Percentiles rank a stretch among this genome's conserved stretches.
These are phyloP conservation scores for Nemoura dubitans DNA, from an alignment of 2,888 invertebrate species.

Conservation along the genomic window DNA sequence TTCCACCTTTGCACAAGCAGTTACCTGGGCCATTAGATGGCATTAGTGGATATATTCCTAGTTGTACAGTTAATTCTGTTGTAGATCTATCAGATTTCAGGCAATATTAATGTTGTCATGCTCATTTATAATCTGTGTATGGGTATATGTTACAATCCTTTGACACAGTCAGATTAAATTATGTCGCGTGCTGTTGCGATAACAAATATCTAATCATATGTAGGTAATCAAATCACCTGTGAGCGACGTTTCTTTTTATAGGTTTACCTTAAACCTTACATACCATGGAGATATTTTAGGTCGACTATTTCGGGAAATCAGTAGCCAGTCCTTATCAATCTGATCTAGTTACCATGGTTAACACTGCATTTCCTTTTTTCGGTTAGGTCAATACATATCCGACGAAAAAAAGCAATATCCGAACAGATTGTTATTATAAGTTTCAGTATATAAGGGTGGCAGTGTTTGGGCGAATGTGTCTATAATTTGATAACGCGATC, in stretches of 20 bases:
- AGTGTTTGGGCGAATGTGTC: neutral
- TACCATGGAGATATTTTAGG: neutral
- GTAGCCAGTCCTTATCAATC: neutral
- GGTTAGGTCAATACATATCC: neutral
- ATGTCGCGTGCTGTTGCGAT: neutral
- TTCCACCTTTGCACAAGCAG: too few species aligned
- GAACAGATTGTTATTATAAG: neutral
- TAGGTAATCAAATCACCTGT: too few species aligned
- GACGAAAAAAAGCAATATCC: neutral
- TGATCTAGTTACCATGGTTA: neutral
- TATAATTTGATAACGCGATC: neutral
- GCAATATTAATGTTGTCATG: too few species aligned
- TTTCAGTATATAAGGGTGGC: neutral
- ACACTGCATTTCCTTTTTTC: neutral
- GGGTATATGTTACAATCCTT: too few species aligned
- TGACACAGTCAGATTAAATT: neutral
- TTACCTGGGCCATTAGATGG: too few species aligned
- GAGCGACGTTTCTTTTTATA: too few species aligned
- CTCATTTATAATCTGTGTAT: too few species aligned
- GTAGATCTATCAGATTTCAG: too few species aligned
- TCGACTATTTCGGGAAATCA: neutral
- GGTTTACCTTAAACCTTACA: too few species aligned
- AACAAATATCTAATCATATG: neutral
- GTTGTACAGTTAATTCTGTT: too few species aligned
- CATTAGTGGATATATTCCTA: too few species aligned